These are phyloP conservation scores for Thera britannica DNA, from an alignment of 2,888 invertebrate genomes.

Conservation along the genomic window DNA sequence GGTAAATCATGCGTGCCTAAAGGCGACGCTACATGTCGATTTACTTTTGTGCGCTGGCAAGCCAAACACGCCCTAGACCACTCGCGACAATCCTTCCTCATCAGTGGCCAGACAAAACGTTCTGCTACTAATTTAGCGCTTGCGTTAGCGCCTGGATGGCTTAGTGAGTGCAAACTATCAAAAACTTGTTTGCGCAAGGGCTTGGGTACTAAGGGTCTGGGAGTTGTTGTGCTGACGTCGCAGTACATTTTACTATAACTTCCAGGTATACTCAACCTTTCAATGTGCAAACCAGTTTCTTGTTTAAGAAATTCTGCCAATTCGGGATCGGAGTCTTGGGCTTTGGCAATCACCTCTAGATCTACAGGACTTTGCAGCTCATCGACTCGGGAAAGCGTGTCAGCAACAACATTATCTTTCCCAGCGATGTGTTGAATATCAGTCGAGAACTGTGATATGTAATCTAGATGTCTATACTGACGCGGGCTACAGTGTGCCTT, in stretches of 20 bases:
- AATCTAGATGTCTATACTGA: not conserved
- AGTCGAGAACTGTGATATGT: not conserved
- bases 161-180: not conserved
- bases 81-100: not conserved
- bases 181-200: not conserved
- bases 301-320: too few relatives aligned
- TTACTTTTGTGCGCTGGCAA: constrained; percentile 2
- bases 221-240: too few relatives aligned
- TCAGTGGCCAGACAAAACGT: constrained; percentile 1
- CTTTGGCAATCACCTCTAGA: not conserved
- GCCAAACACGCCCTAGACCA: not conserved
- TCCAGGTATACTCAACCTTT: too few relatives aligned
- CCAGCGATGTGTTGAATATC: not conserved
- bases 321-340: not conserved
- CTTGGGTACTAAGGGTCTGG: too few relatives aligned
- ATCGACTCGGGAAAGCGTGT: not conserved
- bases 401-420: not conserved
- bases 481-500: not conserved
- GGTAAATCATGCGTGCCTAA: not conserved
- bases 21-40: not conserved
- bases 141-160: not conserved
- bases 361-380: not conserved
- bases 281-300: too few relatives aligned
- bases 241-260: too few relatives aligned
- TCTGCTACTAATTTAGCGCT: not conserved